Evolutionary conservation across 1,140 invertebrate species (phyloP).

Genomic region (Listronotus bonariensis): DNA sequence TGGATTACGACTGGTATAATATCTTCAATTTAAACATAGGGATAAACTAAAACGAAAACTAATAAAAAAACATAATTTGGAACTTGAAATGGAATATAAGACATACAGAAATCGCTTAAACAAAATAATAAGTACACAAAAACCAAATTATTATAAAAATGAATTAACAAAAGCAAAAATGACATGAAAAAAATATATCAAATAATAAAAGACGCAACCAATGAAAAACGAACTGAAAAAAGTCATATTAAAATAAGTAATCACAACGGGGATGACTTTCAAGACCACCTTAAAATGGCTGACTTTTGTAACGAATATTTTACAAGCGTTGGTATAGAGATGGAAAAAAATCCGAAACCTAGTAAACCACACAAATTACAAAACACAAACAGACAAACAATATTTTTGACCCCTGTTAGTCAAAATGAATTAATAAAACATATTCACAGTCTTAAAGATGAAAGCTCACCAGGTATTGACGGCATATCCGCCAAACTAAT

Average conservation of each 20-base stretch:
- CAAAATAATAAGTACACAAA: slow-evolving; percentile 10
- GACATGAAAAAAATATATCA: slow-evolving; percentile 11
- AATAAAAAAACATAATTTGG: neutral
- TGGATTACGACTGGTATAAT: neutral
- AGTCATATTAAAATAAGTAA: neutral
- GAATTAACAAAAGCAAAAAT: slow-evolving; percentile 5
- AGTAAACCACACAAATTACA: neutral
- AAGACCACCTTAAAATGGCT: slow-evolving; percentile 2
- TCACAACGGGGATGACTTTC: neutral
- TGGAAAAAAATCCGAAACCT: neutral
- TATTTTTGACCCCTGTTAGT: slow-evolving; percentile 8
- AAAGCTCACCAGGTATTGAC: slow-evolving; percentile 13
- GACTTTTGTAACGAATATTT: slow-evolving; percentile 21
- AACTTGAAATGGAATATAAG: neutral
- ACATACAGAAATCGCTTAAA: neutral
- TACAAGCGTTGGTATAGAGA: slow-evolving; percentile 1
- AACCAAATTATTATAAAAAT: slow-evolving; percentile 20
- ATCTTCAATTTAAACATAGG: neutral
- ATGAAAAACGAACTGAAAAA: neutral
- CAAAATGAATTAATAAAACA: slow-evolving; percentile 14
- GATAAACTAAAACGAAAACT: neutral
- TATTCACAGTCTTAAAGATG: slow-evolving; percentile 16
- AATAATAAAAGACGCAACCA: slow-evolving; percentile 8
- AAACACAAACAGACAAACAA: neutral
- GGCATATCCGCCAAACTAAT: slow-evolving; percentile 4